phyloP scores from a whole-genome alignment of 2,113 vertebrate genomes.

The Pteronura brasiliensis region DNA sequence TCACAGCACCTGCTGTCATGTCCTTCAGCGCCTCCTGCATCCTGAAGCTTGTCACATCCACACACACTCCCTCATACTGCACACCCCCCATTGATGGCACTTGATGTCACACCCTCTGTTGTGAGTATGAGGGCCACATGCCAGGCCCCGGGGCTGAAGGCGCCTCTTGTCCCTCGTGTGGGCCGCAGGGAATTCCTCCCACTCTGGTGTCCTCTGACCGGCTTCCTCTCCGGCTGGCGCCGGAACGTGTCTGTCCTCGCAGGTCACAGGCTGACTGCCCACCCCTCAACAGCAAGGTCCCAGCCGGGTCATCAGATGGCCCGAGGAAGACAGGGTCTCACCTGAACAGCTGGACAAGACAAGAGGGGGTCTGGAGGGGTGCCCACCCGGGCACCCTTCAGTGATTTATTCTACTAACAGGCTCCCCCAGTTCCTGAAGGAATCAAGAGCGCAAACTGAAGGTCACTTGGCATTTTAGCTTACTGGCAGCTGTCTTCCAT shows the following conservation, averaged over 20 bases:
- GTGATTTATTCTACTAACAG: not conserved
- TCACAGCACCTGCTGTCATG: too few relatives aligned
- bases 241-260: not conserved
- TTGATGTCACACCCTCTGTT: too few relatives aligned
- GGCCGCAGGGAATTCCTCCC: not conserved
- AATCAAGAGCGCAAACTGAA: not conserved
- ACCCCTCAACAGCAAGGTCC: fast-evolving
- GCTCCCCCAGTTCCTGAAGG: not conserved
- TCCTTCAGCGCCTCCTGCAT: not conserved
- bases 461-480: not conserved
- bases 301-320: not conserved
- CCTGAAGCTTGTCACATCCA: not conserved
- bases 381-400: not conserved
- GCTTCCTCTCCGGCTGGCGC: not conserved
- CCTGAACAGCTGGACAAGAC: not conserved
- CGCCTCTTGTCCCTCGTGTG: too few relatives aligned
- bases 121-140: not conserved
- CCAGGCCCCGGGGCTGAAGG: not conserved
- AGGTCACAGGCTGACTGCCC: not conserved
- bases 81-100: not conserved
- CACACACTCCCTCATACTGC: not conserved
- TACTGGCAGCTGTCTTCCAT: too few relatives aligned
- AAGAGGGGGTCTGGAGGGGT: not conserved
- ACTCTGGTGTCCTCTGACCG: not conserved
- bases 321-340: not conserved